phyloP scores from a whole-genome alignment of 2,113 vertebrate species.

The Ageneiosus marmoratus region DNA sequence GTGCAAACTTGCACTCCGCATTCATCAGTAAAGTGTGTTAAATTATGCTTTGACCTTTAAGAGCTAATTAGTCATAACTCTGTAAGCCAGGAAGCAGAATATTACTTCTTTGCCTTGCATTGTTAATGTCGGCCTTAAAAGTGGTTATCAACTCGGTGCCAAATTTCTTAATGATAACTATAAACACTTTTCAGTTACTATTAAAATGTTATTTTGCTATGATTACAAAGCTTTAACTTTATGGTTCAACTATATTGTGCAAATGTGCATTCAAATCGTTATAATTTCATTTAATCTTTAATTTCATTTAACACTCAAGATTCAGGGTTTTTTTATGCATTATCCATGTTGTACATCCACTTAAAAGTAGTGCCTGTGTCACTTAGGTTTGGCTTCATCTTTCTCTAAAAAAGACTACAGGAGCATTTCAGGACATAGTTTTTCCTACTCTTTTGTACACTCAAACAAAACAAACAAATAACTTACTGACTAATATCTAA shows the following conservation, averaged over 20 bases:
- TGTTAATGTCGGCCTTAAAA: slow-evolving; percentile 21
- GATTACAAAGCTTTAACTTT: neutral
- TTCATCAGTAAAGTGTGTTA: slow-evolving; percentile 12
- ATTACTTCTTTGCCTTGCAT: neutral
- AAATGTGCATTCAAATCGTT: neutral
- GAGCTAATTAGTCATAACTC: slow-evolving; percentile 24
- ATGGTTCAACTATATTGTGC: neutral
- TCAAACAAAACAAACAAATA: neutral
- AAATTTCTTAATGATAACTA: neutral
- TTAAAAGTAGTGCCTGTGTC: neutral
- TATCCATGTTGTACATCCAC: neutral
- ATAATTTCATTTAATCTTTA: slow-evolving; percentile 45
- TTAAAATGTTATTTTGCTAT: neutral
- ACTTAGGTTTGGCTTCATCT: neutral
- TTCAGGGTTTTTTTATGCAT: slow-evolving; percentile 47
- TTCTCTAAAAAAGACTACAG: neutral
- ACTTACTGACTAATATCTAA: neutral
- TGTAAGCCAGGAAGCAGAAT: neutral
- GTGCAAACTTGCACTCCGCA: neutral
- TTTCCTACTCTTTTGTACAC: neutral
- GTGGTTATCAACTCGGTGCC: neutral
- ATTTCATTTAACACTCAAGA: slow-evolving; percentile 10
- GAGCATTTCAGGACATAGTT: neutral
- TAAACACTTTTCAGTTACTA: neutral
- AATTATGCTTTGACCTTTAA: slow-evolving; percentile 27